Percentiles rank a stretch among this genome's conserved stretches.
Conservation (phyloP, 2,797 vertebrate genomes). For the Enteromius trimaculatus region DNA sequence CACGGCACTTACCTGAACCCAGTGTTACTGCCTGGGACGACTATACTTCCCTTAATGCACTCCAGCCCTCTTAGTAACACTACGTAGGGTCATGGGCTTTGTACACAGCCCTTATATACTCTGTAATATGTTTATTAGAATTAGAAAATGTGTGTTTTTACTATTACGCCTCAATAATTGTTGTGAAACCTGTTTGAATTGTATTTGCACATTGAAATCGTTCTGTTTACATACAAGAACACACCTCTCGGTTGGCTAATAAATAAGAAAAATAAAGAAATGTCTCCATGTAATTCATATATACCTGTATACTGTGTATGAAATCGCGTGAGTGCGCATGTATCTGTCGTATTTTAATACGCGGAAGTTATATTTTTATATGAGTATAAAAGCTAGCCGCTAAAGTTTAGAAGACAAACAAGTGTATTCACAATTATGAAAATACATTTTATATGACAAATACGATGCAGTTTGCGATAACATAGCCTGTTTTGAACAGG, state of each 20-base stretch:
- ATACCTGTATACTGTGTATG: neutral
- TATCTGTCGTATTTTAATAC: neutral
- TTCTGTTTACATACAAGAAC: slow-evolving; percentile 77
- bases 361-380: neutral
- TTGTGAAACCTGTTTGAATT: slow-evolving; percentile 71
- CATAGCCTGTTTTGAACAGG: neutral
- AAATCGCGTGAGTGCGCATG: neutral
- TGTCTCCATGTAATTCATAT: neutral
- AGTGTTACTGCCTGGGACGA: slow-evolving; percentile 38
- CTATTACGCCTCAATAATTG: slow-evolving; percentile 71
- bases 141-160: slow-evolving; percentile 61
- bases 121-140: slow-evolving; percentile 70
- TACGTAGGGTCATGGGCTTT: slow-evolving; percentile 19
- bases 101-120: slow-evolving; percentile 53
- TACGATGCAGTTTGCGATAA: too few species aligned
- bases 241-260: slow-evolving; percentile 78
- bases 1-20: slow-evolving; percentile 17
- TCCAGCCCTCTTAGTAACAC: slow-evolving; percentile 25
- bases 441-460: too few species aligned
- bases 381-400: too few species aligned
- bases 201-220: slow-evolving; percentile 78
- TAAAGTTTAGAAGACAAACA: neutral
- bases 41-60: slow-evolving; percentile 23
- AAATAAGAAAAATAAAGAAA: slow-evolving; percentile 61
- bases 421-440: neutral